Percentiles rank a stretch among this genome's conserved stretches.
phyloP scores from a whole-genome alignment of 2,797 vertebrate genomes.

The Pangasius sanitwongsei region DNA sequence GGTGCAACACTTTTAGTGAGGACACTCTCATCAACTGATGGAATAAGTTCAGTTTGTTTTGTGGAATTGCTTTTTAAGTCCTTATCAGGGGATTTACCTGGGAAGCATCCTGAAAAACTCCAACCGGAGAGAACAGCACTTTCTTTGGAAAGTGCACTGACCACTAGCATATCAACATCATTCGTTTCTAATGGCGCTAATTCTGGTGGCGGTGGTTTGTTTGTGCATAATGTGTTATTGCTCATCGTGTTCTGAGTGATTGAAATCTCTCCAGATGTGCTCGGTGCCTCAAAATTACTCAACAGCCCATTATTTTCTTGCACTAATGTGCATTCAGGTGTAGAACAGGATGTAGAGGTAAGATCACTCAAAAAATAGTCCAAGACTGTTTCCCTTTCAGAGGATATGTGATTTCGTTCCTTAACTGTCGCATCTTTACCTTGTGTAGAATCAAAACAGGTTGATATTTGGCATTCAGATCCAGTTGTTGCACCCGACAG shows the following conservation, averaged over 20 bases:
- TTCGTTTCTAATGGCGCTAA: slow-evolving; percentile 24
- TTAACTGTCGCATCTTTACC: slow-evolving; percentile 53
- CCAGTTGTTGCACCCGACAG: slow-evolving; percentile 56
- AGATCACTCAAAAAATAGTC: slow-evolving; percentile 9
- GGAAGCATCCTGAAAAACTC: slow-evolving; percentile 2
- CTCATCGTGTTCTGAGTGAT: slow-evolving; percentile 15
- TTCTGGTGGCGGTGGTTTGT: slow-evolving; percentile 34
- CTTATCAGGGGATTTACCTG: slow-evolving; percentile 19
- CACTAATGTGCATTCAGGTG: neutral
- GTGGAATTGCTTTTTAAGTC: slow-evolving; percentile 8
- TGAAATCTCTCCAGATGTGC: slow-evolving; percentile 7
- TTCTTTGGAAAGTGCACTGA: slow-evolving; percentile 20
- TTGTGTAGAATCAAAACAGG: slow-evolving; percentile 56
- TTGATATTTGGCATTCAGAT: slow-evolving; percentile 55
- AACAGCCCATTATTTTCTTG: slow-evolving; percentile 14
- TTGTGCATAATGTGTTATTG: slow-evolving; percentile 17
- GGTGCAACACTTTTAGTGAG: neutral
- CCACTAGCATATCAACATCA: slow-evolving; percentile 23
- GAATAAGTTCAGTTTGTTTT: neutral
- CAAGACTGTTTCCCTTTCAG: slow-evolving; percentile 38
- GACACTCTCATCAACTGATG: neutral
- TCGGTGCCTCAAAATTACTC: neutral
- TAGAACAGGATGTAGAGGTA: slow-evolving; percentile 24
- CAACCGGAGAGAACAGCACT: neutral
- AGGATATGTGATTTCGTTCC: slow-evolving; percentile 47